phyloP scores from a whole-genome alignment of 2,113 vertebrate species.

The Meles meles region DNA sequence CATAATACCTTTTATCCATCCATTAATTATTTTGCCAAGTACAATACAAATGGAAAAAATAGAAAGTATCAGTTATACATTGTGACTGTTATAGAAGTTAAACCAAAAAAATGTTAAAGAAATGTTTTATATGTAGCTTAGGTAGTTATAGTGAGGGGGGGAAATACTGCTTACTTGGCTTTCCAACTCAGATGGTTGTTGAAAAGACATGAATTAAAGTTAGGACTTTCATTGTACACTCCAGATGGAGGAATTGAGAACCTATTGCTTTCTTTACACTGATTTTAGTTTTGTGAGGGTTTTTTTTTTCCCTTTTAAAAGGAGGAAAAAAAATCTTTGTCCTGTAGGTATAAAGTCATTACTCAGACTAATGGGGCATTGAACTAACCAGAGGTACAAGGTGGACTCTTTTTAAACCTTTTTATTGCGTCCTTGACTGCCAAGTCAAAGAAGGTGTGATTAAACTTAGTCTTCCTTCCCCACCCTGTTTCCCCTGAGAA shows the following conservation, averaged over 20 bases:
- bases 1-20: neutral
- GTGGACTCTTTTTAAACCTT: slow-evolving; percentile 69
- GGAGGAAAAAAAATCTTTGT: slow-evolving; percentile 26
- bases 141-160: too few species aligned
- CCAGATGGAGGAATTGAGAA: neutral
- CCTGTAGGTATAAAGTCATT: slow-evolving; percentile 78
- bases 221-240: rapidly evolving
- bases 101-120: neutral
- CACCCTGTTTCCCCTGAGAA: slow-evolving; percentile 31
- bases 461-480: neutral
- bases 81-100: neutral
- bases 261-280: slow-evolving; percentile 43
- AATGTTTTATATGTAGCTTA: neutral
- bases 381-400: slow-evolving; percentile 75
- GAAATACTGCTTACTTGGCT: neutral
- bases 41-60: neutral
- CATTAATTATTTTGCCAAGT: neutral
- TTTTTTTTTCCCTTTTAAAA: slow-evolving; percentile 57
- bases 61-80: neutral
- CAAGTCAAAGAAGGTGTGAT: slow-evolving; percentile 73
- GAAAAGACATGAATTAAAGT: neutral
- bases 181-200: neutral
- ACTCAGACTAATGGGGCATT: slow-evolving; percentile 80
- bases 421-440: slow-evolving; percentile 76
- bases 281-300: slow-evolving; percentile 47